Evolutionary conservation across 2,113 vertebrate species (phyloP).

Genomic region (Eonycteris spelaea): DNA sequence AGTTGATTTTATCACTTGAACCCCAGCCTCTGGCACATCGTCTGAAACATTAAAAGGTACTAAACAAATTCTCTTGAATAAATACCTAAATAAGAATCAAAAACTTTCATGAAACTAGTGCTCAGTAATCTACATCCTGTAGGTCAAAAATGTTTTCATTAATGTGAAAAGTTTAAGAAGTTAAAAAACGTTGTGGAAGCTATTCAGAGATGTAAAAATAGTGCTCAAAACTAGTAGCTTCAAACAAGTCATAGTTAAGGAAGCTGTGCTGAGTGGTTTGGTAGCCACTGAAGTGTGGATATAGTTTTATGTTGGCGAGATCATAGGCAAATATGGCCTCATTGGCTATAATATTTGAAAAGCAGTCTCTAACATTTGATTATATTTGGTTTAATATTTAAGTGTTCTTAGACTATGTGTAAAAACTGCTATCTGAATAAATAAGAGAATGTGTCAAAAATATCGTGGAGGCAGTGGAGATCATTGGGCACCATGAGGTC

Average conservation of each 20-base stretch:
- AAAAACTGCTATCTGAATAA: slow-evolving; percentile 64
- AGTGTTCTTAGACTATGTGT: slow-evolving; percentile 66
- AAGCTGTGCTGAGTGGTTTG: slow-evolving; percentile 93
- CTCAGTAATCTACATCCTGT: background rate
- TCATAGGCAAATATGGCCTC: slow-evolving; percentile 93
- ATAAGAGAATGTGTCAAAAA: background rate
- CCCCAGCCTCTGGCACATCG: background rate
- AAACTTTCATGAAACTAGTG: background rate
- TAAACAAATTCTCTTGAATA: background rate
- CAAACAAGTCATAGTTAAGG: slow-evolving; percentile 77
- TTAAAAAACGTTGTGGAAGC: background rate
- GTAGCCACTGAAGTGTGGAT: slow-evolving; percentile 96
- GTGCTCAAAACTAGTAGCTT: too few species aligned
- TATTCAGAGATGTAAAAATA: too few species aligned
- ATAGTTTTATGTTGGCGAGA: slow-evolving; percentile 99
- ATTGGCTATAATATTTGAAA: slow-evolving; percentile 93
- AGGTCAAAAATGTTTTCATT: background rate
- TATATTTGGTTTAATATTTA: background rate
- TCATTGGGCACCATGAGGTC: background rate
- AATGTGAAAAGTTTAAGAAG: background rate
- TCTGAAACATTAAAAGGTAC: background rate
- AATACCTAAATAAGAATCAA: background rate
- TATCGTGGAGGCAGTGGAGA: background rate
- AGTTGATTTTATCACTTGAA: background rate
- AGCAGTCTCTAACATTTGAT: slow-evolving; percentile 45